Evolutionary conservation across 2,888 invertebrate genomes (phyloP).

Genomic region (Bhutanitis thaidina): DNA sequence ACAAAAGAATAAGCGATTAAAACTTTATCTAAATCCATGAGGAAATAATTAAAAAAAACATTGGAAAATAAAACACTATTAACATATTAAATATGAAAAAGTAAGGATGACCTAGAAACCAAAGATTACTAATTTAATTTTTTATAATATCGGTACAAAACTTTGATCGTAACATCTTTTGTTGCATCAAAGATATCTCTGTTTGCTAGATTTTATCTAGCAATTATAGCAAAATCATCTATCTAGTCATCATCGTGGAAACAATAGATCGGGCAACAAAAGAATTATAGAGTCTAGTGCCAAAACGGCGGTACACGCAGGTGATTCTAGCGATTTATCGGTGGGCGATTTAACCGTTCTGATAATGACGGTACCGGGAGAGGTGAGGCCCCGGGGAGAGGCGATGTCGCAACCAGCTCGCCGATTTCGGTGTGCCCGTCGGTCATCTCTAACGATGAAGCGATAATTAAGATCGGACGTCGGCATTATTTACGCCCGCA

Average conservation of each 20-base stretch:
- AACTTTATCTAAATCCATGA: too few species aligned
- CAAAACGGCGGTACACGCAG: constrained; percentile 64
- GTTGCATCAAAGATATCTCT: constrained; percentile 18
- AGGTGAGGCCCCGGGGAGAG: constrained; percentile 21
- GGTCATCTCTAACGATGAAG: constrained; percentile 75
- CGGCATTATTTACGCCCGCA: constrained; percentile 76
- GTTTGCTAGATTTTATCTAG: constrained; percentile 29
- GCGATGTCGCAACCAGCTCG: constrained; percentile 64
- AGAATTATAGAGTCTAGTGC: constrained; percentile 71
- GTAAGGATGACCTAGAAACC: not conserved
- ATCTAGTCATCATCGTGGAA: constrained; percentile 63
- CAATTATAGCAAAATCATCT: constrained; percentile 38
- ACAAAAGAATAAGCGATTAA: too few species aligned
- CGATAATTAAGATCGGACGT: constrained; percentile 77
- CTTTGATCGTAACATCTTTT: constrained; percentile 8
- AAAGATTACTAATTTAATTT: constrained; percentile 21
- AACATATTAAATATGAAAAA: not conserved
- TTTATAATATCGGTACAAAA: constrained; percentile 1
- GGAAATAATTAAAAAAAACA: too few species aligned
- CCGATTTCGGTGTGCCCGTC: constrained; percentile 62
- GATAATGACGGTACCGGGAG: constrained; percentile 48
- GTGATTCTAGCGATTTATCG: constrained; percentile 69
- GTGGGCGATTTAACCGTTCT: constrained; percentile 57
- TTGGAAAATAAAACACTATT: not conserved
- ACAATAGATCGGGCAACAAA: constrained; percentile 71